These are phyloP conservation scores for Tetranychus urticae DNA, from an alignment of 1,140 invertebrate genomes.

Conservation along the genomic window DNA sequence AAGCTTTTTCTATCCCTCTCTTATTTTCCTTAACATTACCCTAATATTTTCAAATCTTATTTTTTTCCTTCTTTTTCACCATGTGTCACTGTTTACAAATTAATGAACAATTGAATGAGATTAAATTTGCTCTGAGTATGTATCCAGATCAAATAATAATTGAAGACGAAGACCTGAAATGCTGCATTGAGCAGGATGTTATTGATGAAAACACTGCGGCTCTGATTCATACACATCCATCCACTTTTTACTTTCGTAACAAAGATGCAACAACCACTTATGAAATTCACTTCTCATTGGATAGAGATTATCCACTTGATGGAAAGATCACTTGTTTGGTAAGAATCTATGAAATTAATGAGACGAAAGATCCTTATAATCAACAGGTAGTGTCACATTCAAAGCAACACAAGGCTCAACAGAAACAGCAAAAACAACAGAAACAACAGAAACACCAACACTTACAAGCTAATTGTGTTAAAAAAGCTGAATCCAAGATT, in stretches of 20 bases:
- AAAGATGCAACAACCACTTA: background rate
- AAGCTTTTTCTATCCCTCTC: background rate
- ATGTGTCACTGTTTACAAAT: background rate
- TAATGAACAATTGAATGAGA: background rate
- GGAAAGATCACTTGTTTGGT: no score
- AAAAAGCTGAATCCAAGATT: background rate
- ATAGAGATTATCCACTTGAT: background rate
- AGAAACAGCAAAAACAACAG: background rate
- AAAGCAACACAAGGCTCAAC: no score
- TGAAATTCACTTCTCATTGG: background rate
- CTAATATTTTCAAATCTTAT: background rate
- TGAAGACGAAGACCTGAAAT: background rate
- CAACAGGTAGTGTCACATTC: no score
- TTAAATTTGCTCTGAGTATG: background rate
- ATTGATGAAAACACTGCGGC: background rate
- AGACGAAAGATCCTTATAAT: no score
- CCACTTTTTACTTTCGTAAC: background rate
- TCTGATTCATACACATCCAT: background rate
- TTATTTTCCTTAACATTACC: background rate
- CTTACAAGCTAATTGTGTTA: background rate
- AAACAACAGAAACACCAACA: background rate
- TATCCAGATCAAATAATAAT: background rate
- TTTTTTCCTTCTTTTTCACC: background rate
- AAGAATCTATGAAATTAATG: no score
- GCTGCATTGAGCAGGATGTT: background rate